Base-by-base conservation (phyloP, 2,888 invertebrate genomes). In the Protophormia terraenovae region DNA sequence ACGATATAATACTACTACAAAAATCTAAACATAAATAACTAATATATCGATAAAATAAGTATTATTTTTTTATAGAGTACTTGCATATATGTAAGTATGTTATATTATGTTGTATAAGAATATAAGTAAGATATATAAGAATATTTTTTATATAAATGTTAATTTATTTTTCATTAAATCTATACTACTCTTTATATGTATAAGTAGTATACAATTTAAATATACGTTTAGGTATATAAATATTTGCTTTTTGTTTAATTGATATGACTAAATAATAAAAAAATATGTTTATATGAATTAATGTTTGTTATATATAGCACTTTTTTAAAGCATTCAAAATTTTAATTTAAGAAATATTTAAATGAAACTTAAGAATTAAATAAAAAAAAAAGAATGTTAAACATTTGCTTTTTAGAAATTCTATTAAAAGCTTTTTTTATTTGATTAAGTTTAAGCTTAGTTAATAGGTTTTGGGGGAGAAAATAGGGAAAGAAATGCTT, bases 1-100 rank as follows among this genome's bases (percentile, higher is more conserved):
- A 81, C 24, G 24, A 62, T 81, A n/a, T n/a, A 81, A 81, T 81
- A 81, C 75, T 75, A 80, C 38, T 45, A 73, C 16, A 72, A 50
- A 60, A 22, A 16, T 22, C 35, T 60, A 81, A 81, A 66, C 58
- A 50, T 60, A 67, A 58, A 81, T 60, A 64, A 45, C 35, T 66
- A 41, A 38, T 24, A 53, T 38, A 79, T 72, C 22, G 16, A 32
- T 29, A 22, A 55, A 32, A 16, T 80, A 27, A 47, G 6, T 58
- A 19, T 58, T 32, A 35, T 35, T 71, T n/a, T 71, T 71, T 32
- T 27, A 45, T 77, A 29, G 53, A 19, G 19, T 53, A 14, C 29
- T 8, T 50, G 10, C 22, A 27, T n/a, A n/a, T 55, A 38, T 32
- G 55, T 77, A 32, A 19, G 19, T 45, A 27, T 7, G 10, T 16